A percentile compares a stretch with the other conserved stretches of the same genome.
Evolutionary conservation across 2,113 vertebrate genomes (phyloP).

Genomic region (Trichomycterus rosablanca): DNA sequence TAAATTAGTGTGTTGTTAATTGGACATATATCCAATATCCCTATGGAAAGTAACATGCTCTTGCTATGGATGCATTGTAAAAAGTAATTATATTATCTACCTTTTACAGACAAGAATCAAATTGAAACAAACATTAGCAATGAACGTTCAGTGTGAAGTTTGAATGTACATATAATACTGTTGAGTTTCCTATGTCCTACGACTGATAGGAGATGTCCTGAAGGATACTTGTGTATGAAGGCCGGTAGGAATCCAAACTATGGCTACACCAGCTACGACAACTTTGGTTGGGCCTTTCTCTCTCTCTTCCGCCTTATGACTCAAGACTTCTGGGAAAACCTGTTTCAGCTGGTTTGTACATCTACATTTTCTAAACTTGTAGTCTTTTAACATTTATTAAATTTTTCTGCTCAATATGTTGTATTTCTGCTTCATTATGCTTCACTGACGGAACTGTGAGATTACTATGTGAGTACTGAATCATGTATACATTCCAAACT

Average conservation of each 20-base stretch:
- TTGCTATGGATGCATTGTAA: no score
- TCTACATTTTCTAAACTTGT: no score
- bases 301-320: conserved; percentile 90
- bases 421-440: conserved; percentile 3
- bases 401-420: background rate
- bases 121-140: no score
- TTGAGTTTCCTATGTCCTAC: conserved; percentile 1
- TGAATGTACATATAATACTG: background rate
- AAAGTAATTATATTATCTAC: no score
- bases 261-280: conserved; percentile 89
- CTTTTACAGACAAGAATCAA: no score
- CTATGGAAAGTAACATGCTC: no score
- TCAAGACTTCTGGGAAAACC: no score
- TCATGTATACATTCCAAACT: background rate
- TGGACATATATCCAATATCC: no score
- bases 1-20: no score
- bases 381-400: no score
- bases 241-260: conserved; percentile 88
- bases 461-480: conserved; percentile 15
- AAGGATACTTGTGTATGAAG: conserved; percentile 82
- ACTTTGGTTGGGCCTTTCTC: conserved; percentile 89
- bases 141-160: no score
- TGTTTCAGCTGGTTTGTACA: conserved; percentile 87
- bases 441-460: conserved; percentile 6
- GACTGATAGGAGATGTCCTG: conserved; percentile 76